Evolutionary conservation across 2,113 vertebrate genomes (phyloP), one percentile per base, ranked within the genome.

Genomic region (Marmota flaviventris): DNA sequence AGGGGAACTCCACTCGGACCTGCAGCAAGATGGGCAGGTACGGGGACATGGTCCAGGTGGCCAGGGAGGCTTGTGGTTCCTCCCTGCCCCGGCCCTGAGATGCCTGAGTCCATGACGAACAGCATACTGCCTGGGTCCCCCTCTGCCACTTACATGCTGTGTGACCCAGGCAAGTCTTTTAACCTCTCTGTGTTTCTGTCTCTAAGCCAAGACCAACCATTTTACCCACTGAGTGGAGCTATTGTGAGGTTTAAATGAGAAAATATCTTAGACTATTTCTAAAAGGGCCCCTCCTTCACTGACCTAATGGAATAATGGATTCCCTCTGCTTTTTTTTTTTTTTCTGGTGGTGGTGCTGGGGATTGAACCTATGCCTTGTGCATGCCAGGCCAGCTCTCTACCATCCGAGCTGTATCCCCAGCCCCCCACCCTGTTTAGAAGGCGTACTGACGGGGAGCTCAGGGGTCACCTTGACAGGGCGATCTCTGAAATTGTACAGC

Each of bases 1-100:
- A 97, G 61, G 98, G 98, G 95, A 99, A 97, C 85, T 98, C 98
- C 96, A 99, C 98, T 0, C 95, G 97, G 27, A 99, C 99, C 99
- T 99, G 92, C 10, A 84, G 45, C 14, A 12, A 34, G 17, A 45
- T 7, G 22, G 51, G 25, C 6, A 27, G 37, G 67, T 51, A 37
- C 0, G 27, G 42, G 5, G 37, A 39, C 27, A 22, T 61, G 51
- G 8, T 69, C 73, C 34, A 51, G 85, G 58, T 24, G 58, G 61
- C 8, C 61, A 27, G 61, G 24, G 61, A 22, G 61, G 61, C 24
- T 78, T 37, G 25, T 37, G 75, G 22, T 42, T 20, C 58, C 22
- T 56, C 77, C 37, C 48, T 25, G 6, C 16, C n/a, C 42, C 56
- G 0, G 0, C 9, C 25, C 37, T n/a, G 27, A 73, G 53, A 39